Evolutionary conservation across 2,113 vertebrate genomes (phyloP), one percentile per base, ranked within the genome.

Genomic region (Pleuronectes platessa): DNA sequence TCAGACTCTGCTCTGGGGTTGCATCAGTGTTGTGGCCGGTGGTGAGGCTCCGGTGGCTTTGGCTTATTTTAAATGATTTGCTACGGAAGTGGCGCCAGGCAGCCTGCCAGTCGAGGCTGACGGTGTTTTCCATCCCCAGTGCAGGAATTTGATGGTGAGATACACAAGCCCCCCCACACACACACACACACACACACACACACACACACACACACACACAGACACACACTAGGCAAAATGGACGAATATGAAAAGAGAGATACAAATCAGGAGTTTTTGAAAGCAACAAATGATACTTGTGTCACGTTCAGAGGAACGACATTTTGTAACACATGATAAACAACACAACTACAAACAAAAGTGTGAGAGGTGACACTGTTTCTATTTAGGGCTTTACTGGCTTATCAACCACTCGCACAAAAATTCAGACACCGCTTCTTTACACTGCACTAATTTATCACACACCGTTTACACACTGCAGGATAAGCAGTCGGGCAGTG

Each of bases 41-140:
- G 72, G n/a, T 71, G 13, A 69, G 55, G 47, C 61, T 49, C 78
- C 26, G 71, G 79, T 54, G 76, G 78, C 61, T 53, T 56, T 65
- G 84, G 61, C 78, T 79, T 73, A 62, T 86, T 86, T 75, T 71
- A 82, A 86, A 88, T 82, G 76, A 84, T 84, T 84, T n/a, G 20
- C 49, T 13, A 14, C 55, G 62, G 76, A 79, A 5, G 67, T 27
- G 31, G 1, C 26, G 15, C 26, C 9, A 21, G 76, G 76, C 76
- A 49, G 71, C 53, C 55, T 14, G 76, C 59, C 74, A 65, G 77
- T 2, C 27, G 51, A 27, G 61, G 68, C 71, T 62, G 61, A 49
- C 53, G 51, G 61, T 67, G 61, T 73, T 69, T 42, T 76, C 0
- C 0, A 13, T 79, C 62, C 74, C 78, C 23, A 6, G 59, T 2